A percentile compares a stretch with the other conserved stretches of the same genome.
Conservation (phyloP, 2,888 invertebrate genomes). For the Biston stratarius region DNA sequence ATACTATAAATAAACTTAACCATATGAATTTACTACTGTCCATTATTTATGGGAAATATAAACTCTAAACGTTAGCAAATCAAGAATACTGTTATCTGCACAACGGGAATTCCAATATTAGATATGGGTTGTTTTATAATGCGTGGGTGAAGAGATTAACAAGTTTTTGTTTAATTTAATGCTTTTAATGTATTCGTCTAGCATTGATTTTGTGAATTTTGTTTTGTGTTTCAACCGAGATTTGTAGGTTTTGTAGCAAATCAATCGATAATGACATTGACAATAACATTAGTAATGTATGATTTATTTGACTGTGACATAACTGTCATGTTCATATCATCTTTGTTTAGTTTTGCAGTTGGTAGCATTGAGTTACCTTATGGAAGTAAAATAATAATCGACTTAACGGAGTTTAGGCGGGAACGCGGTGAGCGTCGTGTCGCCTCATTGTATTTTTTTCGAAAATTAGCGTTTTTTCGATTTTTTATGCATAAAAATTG, state of each 20-base stretch:
- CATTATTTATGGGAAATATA: slow-evolving; percentile 45
- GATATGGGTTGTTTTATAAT: slow-evolving; percentile 13
- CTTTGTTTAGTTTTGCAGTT: not conserved
- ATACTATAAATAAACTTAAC: slow-evolving; percentile 57
- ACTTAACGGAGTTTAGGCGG: not conserved
- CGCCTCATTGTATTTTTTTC: too few relatives aligned
- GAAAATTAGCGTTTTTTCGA: too few relatives aligned
- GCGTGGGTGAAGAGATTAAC: slow-evolving; percentile 37
- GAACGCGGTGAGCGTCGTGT: too few relatives aligned
- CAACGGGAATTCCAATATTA: slow-evolving; percentile 38
- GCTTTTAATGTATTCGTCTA: not conserved
- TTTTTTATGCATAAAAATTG: too few relatives aligned
- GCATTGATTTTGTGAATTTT: slow-evolving; percentile 1
- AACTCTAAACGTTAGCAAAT: slow-evolving; percentile 21
- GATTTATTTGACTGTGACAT: not conserved
- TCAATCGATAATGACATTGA: slow-evolving; percentile 2
- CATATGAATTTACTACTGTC: slow-evolving; percentile 48
- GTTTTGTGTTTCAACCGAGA: not conserved
- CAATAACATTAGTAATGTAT: not conserved
- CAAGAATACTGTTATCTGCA: slow-evolving; percentile 24
- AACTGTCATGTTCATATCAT: not conserved
- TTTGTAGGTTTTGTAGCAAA: not conserved
- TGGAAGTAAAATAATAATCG: not conserved
- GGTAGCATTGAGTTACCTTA: not conserved
- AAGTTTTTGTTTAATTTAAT: slow-evolving; percentile 8